These are phyloP conservation scores for Heliconius sara DNA, from an alignment of 2,888 invertebrate species.

Conservation along the genomic window DNA sequence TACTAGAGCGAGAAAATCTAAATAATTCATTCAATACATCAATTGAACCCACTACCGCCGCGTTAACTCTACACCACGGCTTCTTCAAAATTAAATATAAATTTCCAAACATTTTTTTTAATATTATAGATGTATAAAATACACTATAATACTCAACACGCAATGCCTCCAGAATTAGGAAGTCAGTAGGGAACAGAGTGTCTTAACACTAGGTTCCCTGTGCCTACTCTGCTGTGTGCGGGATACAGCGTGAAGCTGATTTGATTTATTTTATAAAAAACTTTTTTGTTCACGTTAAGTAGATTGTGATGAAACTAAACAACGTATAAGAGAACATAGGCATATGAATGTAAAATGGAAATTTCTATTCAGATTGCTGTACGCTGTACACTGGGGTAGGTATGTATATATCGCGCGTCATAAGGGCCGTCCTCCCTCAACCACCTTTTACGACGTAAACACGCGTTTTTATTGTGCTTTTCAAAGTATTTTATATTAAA, in stretches of 20 bases:
- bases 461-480: slow-evolving; percentile 55
- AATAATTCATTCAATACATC: too few species aligned
- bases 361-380: slow-evolving; percentile 42
- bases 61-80: background rate
- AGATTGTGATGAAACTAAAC: background rate
- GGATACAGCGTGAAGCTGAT: too few species aligned
- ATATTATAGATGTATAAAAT: too few species aligned
- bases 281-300: background rate
- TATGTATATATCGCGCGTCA: slow-evolving; percentile 55
- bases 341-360: slow-evolving; percentile 25
- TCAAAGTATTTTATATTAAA: slow-evolving; percentile 54
- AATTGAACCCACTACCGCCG: background rate
- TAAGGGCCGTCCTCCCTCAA: slow-evolving; percentile 62
- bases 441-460: slow-evolving; percentile 79
- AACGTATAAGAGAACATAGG: slow-evolving; percentile 8
- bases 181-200: too few species aligned
- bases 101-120: too few species aligned
- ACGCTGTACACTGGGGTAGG: slow-evolving; percentile 49
- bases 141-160: too few species aligned
- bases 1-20: too few species aligned
- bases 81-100: too few species aligned
- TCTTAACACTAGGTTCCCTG: too few species aligned
- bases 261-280: background rate
- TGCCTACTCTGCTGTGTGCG: too few species aligned
- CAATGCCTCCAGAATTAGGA: too few species aligned